Base-by-base conservation (phyloP, 2,888 invertebrate genomes). In the Erebia epiphron region DNA sequence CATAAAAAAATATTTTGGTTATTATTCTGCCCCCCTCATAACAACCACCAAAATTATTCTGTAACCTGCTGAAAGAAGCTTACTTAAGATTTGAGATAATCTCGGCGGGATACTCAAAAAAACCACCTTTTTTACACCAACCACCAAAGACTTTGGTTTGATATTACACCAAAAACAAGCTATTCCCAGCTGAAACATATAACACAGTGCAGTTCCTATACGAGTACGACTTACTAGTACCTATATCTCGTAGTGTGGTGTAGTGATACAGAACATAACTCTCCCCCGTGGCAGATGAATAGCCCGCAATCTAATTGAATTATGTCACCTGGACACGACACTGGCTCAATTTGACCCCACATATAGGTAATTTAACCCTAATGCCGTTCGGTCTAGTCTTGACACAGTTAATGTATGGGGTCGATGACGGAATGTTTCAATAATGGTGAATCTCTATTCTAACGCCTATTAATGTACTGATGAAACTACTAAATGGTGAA, bases 261-360 rank as follows among this genome's bases (percentile, higher is more conserved):
- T 67, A 46, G 50, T 65, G 67, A 67, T 67, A 70, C 70, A 72
- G 67, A 35, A 63, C 67, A 72, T 70, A 68, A 72, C 73, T 67
- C 66, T 71, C 62, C 61, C 71, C 52, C 54, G 70, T 67, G 74
- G 66, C 72, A 76, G 76, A 78, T 74, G 73, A 76, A 79, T 77
- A 72, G 75, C 67, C 70, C 67, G 74, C 77, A 75, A 78, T 79
- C 70, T 78, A 77, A 79, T 78, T 79, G 77, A 79, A 78, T 79
- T 76, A 78, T 78, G 73, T 72, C 71, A 77, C 73, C 70, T 76
- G 76, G 73, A 71, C 68, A 67, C 50, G 13, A 56, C 56, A 73
- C 63, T 62, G 61, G 67, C 69, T 71, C 65, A 64, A 69, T 72
- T 66, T 21, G 14, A 66, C 66, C 66, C 46, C 56, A 66, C 56